Evolutionary conservation across 2,113 vertebrate species (phyloP).

Genomic region (Gadus macrocephalus): DNA sequence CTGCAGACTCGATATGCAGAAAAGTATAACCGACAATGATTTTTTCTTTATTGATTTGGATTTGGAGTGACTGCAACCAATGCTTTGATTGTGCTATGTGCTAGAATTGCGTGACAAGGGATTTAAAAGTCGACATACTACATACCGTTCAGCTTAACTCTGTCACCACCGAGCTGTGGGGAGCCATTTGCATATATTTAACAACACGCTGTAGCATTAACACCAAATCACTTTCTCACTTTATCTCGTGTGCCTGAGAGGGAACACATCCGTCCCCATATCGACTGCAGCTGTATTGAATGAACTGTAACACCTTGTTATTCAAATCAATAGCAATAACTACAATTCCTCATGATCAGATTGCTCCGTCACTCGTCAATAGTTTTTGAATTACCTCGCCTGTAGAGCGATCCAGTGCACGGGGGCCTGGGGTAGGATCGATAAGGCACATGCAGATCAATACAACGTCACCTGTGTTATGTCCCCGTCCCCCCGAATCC

Average conservation of each 20-base stretch:
- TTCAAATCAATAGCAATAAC: constrained; percentile 82
- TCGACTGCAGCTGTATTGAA: constrained; percentile 56
- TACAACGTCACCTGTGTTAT: constrained; percentile 23
- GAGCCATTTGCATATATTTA: not conserved
- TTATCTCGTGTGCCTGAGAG: constrained; percentile 17
- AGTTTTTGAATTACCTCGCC: constrained; percentile 71
- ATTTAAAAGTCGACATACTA: not conserved
- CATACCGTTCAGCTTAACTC: not conserved
- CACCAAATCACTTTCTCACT: not conserved
- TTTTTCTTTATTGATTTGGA: not conserved
- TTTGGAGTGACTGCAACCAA: not conserved
- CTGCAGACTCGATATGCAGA: constrained; percentile 8
- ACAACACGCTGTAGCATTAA: not conserved
- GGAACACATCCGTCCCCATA: constrained; percentile 42
- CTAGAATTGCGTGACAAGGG: not conserved
- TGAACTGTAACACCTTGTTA: constrained; percentile 76
- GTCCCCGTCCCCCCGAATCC: not conserved
- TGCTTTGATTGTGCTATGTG: not conserved
- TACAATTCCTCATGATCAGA: constrained; percentile 72
- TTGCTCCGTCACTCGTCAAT: constrained; percentile 71
- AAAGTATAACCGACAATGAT: constrained; percentile 11
- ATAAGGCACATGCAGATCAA: constrained; percentile 40
- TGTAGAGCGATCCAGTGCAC: constrained; percentile 64
- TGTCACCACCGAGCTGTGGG: not conserved
- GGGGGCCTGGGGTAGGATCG: constrained; percentile 49